Base-by-base conservation (phyloP, 2,888 invertebrate genomes). In the Epinotia nisella region DNA sequence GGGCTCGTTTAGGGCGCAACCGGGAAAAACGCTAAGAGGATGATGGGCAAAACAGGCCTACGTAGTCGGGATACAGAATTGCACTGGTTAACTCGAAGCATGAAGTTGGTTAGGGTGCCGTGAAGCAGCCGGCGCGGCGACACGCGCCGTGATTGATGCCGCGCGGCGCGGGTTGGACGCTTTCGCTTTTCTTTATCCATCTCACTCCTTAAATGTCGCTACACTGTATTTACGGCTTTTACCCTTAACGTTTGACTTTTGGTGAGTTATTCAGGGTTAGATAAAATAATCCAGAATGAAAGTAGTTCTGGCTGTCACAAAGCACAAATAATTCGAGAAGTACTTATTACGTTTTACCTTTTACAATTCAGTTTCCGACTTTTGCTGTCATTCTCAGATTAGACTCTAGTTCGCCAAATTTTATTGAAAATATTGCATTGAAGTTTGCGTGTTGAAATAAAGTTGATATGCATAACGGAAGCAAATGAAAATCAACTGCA, bases 181-280 rank as follows among this genome's bases (percentile, higher is more conserved):
- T 13, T 59, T 39, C 59, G 49, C 41, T 19, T 15, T 60, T 9
- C 35, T 39, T 19, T 17, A 7, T 21, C 41, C 13, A n/a, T n/a
- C 24, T 58, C 29, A 24, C 58, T 58, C n/a, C 29, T 56, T 24
- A 24, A 4, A 13, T 24, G 19, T 21, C 55, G 55, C 13, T 24
- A 7, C 24, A 10, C 29, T 29, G 39, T 41, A 60, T 60, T 60
- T 60, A 60, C 60, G 13, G 60, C 60, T 21, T 15, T 21, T 49
- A 21, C 7, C 19, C 29, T 58, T 41, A 19, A 41, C 60, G 15
- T 21, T 41, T 60, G 41, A 41, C 13, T 39, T 41, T 19, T 60
- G 15, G 13, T 60, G 41, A 60, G 60, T 41, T 19, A 60, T 60
- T 58, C 19, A 19, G 13, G 11, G 1, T 55, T 21, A 11, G 19